phyloP scores from a whole-genome alignment of 2,797 vertebrate genomes.

The Buceros bicornis region DNA sequence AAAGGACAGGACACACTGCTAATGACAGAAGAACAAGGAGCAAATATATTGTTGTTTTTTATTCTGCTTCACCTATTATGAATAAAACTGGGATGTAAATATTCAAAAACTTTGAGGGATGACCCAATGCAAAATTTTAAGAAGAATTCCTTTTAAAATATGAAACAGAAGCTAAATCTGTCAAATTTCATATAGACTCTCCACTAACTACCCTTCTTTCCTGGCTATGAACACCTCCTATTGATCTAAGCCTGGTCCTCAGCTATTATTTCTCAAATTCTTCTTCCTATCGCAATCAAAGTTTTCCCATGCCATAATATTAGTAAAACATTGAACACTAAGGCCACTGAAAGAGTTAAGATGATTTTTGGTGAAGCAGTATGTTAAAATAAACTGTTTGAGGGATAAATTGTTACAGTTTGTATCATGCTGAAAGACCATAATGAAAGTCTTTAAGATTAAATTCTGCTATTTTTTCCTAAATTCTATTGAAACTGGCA shows the following conservation, averaged over 20 bases:
- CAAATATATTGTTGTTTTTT: neutral
- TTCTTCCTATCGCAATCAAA: neutral
- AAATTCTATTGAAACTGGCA: slow-evolving; percentile 15
- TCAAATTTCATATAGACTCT: neutral
- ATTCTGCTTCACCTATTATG: neutral
- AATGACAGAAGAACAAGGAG: neutral
- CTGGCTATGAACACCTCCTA: neutral
- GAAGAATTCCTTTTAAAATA: neutral
- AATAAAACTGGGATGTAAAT: neutral
- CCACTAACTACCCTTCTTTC: neutral
- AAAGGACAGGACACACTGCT: neutral
- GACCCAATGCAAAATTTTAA: neutral
- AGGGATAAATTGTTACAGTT: neutral
- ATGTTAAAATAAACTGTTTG: neutral
- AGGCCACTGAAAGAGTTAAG: neutral
- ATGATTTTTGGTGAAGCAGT: neutral
- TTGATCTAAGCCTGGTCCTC: neutral
- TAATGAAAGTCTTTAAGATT: slow-evolving; percentile 7
- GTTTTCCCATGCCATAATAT: neutral
- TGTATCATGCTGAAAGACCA: neutral
- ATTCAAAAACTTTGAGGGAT: neutral
- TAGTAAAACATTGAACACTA: neutral
- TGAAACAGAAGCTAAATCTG: neutral
- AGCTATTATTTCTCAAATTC: neutral
- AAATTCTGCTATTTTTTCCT: neutral